phyloP scores from a whole-genome alignment of 2,888 invertebrate species.

The Eristalinus aeneus region DNA sequence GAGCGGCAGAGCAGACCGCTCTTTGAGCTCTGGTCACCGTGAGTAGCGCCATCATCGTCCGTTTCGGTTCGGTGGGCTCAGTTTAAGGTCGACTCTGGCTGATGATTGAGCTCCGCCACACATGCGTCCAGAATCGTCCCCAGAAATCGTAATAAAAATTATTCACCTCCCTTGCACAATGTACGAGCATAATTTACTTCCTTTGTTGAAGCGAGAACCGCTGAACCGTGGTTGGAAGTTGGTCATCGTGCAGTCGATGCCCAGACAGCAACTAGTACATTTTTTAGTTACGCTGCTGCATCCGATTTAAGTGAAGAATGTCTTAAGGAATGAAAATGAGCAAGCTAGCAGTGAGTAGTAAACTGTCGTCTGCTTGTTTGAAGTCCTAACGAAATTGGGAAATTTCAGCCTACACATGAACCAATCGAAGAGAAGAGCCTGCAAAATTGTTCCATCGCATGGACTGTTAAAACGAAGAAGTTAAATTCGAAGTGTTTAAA shows the following conservation, averaged over 20 bases:
- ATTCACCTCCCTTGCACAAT: conserved; percentile 20
- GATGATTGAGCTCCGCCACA: conserved; percentile 19
- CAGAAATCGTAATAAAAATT: conserved; percentile 10
- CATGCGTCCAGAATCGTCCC: conserved; percentile 10
- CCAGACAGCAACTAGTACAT: not conserved
- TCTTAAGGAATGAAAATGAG: too few species aligned
- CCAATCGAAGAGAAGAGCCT: too few species aligned
- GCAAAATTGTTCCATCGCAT: too few species aligned
- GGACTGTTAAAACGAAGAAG: too few species aligned
- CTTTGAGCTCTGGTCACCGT: conserved; percentile 36
- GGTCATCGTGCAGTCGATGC: not conserved
- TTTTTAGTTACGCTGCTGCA: not conserved
- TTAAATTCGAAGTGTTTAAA: too few species aligned
- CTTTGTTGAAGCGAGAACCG: conserved; percentile 9
- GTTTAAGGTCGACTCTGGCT: conserved; percentile 59
- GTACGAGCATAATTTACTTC: conserved; percentile 23
- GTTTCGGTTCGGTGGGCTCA: conserved; percentile 46
- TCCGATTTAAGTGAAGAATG: not conserved
- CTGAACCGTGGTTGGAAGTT: conserved; percentile 28
- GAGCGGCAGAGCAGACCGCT: conserved; percentile 1
- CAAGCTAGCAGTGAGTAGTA: too few species aligned
- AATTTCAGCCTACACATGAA: too few species aligned
- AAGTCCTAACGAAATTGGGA: too few species aligned
- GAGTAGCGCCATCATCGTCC: conserved; percentile 9
- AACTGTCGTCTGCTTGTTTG: too few species aligned